Evolutionary conservation across 2,797 vertebrate species (phyloP).

Genomic region (Diplodus puntazzo): DNA sequence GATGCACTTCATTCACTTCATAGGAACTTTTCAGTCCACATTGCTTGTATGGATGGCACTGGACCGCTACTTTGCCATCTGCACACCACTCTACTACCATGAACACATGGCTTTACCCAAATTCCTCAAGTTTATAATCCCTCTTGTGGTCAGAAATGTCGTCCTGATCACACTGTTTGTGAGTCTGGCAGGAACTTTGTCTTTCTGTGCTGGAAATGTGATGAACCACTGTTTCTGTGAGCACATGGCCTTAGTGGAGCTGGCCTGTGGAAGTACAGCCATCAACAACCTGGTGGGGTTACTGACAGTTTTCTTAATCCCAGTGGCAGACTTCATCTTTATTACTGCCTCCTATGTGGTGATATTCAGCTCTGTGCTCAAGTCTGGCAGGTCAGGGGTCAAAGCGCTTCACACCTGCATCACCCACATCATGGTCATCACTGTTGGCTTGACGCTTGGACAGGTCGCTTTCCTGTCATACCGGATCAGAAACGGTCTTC

Average conservation of each 20-base stretch:
- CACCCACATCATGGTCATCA: conserved; percentile 76
- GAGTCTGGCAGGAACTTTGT: conserved; percentile 50
- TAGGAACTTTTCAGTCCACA: conserved; percentile 75
- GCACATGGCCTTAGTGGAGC: conserved; percentile 80
- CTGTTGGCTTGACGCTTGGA: too few species aligned
- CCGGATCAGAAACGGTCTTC: too few species aligned
- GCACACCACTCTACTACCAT: conserved; percentile 64
- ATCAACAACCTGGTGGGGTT: conserved; percentile 73
- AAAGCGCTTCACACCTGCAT: conserved; percentile 78
- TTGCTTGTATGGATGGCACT: conserved; percentile 83
- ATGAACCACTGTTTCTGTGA: conserved; percentile 84
- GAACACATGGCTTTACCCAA: conserved; percentile 42
- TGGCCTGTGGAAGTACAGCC: conserved; percentile 67
- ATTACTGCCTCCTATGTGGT: conserved; percentile 72
- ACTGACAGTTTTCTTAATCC: conserved; percentile 53
- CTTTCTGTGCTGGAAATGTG: conserved; percentile 64
- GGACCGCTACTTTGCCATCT: conserved; percentile 79
- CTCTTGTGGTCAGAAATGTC: conserved; percentile 61
- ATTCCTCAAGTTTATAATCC: conserved; percentile 44
- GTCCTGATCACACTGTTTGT: conserved; percentile 30
- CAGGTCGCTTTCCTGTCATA: too few species aligned
- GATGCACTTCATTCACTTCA: conserved; percentile 60
- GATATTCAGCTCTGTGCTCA: conserved; percentile 72
- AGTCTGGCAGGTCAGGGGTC: conserved; percentile 48
- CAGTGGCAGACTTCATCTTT: conserved; percentile 69